A percentile compares a stretch with the other conserved stretches of the same genome.
phyloP scores from a whole-genome alignment of 2,797 vertebrate species.

The Tarsius wallacei region DNA sequence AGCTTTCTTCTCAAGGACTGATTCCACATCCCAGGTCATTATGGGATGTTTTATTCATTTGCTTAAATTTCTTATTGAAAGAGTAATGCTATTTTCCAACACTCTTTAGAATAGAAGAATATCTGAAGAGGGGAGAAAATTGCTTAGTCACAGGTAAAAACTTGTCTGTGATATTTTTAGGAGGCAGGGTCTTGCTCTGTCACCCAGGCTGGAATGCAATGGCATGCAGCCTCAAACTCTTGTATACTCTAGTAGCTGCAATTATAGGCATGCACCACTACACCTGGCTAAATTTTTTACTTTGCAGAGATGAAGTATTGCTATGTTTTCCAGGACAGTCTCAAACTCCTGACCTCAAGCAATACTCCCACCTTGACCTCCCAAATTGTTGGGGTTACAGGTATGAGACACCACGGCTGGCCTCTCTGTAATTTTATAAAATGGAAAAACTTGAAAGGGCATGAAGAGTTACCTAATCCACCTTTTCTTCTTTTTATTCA shows the following conservation, averaged over 20 bases:
- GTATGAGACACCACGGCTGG: too few species aligned
- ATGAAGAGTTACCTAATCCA: neutral
- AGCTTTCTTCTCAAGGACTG: slow-evolving; percentile 36
- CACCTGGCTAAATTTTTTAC: too few species aligned
- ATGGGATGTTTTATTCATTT: neutral
- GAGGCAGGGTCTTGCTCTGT: too few species aligned
- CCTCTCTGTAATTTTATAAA: slow-evolving; percentile 16
- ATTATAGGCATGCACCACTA: too few species aligned
- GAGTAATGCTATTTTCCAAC: slow-evolving; percentile 6
- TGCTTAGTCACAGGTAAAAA: neutral
- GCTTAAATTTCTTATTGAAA: slow-evolving; percentile 48
- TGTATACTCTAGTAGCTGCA: too few species aligned
- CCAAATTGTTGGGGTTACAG: too few species aligned
- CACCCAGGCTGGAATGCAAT: too few species aligned
- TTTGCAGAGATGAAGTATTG: too few species aligned
- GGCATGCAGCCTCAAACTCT: too few species aligned
- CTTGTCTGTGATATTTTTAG: neutral
- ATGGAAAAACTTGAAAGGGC: neutral
- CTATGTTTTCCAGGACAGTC: too few species aligned
- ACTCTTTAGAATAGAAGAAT: neutral
- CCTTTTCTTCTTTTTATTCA: slow-evolving; percentile 33
- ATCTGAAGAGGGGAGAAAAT: neutral
- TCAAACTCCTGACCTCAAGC: too few species aligned
- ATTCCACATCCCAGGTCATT: neutral
- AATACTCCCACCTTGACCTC: too few species aligned